Percentiles rank a stretch among this genome's conserved stretches.
These are phyloP conservation scores for Monopterus albus DNA, from an alignment of 2,113 vertebrate species.

Conservation along the genomic window DNA sequence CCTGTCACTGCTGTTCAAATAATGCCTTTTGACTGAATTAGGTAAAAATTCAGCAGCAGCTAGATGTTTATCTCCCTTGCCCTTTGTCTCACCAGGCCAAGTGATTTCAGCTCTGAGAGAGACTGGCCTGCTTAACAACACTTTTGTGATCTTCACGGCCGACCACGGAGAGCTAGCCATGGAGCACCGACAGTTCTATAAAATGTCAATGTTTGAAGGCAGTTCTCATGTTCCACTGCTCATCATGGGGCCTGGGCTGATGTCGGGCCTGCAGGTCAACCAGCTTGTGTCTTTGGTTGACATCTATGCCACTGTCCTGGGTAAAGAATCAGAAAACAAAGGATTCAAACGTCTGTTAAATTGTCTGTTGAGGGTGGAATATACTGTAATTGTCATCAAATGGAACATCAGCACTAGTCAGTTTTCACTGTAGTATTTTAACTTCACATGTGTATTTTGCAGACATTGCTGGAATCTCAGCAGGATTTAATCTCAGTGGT, in stretches of 20 bases:
- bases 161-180: slow-evolving; percentile 97
- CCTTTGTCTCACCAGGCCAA: slow-evolving; percentile 81
- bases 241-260: slow-evolving; percentile 88
- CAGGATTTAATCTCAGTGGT: slow-evolving; percentile 85
- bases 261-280: slow-evolving; percentile 78
- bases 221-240: slow-evolving; percentile 92
- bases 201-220: slow-evolving; percentile 99
- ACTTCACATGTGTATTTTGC: slow-evolving; percentile 31
- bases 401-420: not conserved
- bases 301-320: slow-evolving; percentile 92
- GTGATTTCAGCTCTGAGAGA: slow-evolving; percentile 87
- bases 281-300: slow-evolving; percentile 93
- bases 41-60: not conserved
- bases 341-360: not conserved
- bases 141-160: slow-evolving; percentile 90
- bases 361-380: too few relatives aligned
- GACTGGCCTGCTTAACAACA: slow-evolving; percentile 84
- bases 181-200: slow-evolving; percentile 98
- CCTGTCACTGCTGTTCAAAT: not conserved
- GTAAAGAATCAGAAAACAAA: slow-evolving; percentile 77
- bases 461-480: slow-evolving; percentile 88
- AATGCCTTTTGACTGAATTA: not conserved
- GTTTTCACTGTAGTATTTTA: not conserved
- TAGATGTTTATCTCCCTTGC: not conserved
- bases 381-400: too few relatives aligned